Conservation (phyloP, 2,797 vertebrate genomes). For the Limosa lapponica region DNA sequence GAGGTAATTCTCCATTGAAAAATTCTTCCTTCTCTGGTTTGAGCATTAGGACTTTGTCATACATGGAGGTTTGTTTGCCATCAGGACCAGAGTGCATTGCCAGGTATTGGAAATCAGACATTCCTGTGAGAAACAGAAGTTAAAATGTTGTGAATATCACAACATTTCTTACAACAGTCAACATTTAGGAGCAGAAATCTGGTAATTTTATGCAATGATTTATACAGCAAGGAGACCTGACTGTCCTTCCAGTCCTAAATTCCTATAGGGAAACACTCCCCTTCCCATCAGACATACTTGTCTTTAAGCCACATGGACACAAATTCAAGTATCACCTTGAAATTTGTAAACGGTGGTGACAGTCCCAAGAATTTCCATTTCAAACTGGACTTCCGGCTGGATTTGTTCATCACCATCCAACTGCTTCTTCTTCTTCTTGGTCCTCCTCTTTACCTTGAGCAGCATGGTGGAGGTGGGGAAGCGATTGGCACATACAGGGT, state of each 20-base stretch:
- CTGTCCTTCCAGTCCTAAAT: not conserved
- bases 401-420: accelerated
- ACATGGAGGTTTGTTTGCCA: conserved; percentile 84
- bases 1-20: conserved; percentile 86
- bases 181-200: not conserved
- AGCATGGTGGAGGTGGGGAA: conserved; percentile 90
- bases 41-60: conserved; percentile 88
- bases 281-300: not conserved
- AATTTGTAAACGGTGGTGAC: conserved; percentile 94
- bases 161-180: not conserved
- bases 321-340: conserved; percentile 82
- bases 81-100: conserved; percentile 82
- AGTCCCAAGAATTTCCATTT: conserved; percentile 87
- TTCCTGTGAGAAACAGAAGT: conserved; percentile 76
- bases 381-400: conserved; percentile 72
- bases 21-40: conserved; percentile 89
- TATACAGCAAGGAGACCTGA: not conserved
- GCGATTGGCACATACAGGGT: conserved; percentile 91
- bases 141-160: not conserved
- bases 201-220: not conserved
- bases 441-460: conserved; percentile 83
- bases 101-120: conserved; percentile 96
- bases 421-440: conserved; percentile 59
- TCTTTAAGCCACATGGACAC: accelerated
- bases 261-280: not conserved